Percentiles rank a stretch among this genome's conserved stretches.
These are phyloP conservation scores for Leptinotarsa lineolata DNA, from an alignment of 1,140 invertebrate genomes.

Conservation along the genomic window DNA sequence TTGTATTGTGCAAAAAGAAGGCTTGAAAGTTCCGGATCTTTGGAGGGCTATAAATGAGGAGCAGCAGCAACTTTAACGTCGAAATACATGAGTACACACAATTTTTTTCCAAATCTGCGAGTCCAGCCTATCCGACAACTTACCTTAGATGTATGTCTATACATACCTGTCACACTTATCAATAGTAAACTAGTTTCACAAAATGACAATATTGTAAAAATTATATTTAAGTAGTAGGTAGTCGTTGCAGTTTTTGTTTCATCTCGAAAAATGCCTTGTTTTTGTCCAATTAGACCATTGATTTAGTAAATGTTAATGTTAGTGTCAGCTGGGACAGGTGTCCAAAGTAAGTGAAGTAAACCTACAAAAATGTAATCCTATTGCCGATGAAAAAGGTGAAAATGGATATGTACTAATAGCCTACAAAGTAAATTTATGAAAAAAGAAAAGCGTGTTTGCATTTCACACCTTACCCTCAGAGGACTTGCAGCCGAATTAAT, in stretches of 20 bases:
- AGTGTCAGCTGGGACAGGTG: slow-evolving; percentile 57
- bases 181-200: background rate
- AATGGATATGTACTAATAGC: slow-evolving; percentile 38
- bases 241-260: slow-evolving; percentile 1
- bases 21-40: no score
- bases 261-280: background rate
- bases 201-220: slow-evolving; percentile 30
- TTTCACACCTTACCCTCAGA: slow-evolving; percentile 28
- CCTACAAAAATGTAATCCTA: background rate
- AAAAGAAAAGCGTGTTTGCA: slow-evolving; percentile 28
- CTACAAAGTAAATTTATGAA: slow-evolving; percentile 37
- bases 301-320: slow-evolving; percentile 29
- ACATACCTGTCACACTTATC: no score
- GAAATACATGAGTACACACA: no score
- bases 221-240: background rate
- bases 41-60: no score
- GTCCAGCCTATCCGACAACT: no score
- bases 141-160: no score
- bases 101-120: no score
- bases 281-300: background rate
- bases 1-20: no score
- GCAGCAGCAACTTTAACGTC: no score
- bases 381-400: background rate
- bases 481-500: background rate
- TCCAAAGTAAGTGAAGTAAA: slow-evolving; percentile 44